Evolutionary conservation across 1,140 invertebrate genomes (phyloP), one percentile per base, ranked within the genome.

Genomic region (Trichoplusia ni): DNA sequence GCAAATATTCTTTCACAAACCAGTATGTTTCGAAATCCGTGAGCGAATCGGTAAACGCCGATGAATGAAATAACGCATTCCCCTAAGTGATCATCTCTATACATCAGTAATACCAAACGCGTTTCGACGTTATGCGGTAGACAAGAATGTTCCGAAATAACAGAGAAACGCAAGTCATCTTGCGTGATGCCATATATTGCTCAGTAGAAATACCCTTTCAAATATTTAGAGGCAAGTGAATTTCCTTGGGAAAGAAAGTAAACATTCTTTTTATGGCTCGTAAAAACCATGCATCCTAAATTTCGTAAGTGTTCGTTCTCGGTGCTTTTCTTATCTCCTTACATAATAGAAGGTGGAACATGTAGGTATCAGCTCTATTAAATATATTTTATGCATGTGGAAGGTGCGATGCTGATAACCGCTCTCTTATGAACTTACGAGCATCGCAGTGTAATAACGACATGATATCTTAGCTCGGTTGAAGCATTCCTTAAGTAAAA

Each of bases 201-300:
- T 51, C 29, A 51, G 21, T 18, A 38, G 54, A 56, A 61, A 65
- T 70, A 67, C 51, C 38, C 31, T 64, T 66, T 71, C 49, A 65
- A 70, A 61, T 65, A 70, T 75, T 71, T 67, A 65, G 25, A 64
- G 54, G 51, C 56, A 67, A 69, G 61, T 70, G 58, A 68, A 72
- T 68, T 69, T 70, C 62, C 27, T 64, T 53, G 42, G 33, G 60
- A 37, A 69, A 64, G 46, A 54, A 69, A 56, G 67, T 64, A 67
- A 67, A 62, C 53, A 69, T 64, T 64, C 33, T 60, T 73, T 73
- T 77, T 77, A 77, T 68, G 47, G 63, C 40, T 69, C 65, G 56
- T 72, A 77, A 77, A 77, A 59, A 67, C 44, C 60, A 62, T 44
- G 46, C 59, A 61, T 71, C 31, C 35, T 64, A 69, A 71, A 71